Conservation (phyloP, 1,140 invertebrate genomes). For the Scaptomyza graminum region DNA sequence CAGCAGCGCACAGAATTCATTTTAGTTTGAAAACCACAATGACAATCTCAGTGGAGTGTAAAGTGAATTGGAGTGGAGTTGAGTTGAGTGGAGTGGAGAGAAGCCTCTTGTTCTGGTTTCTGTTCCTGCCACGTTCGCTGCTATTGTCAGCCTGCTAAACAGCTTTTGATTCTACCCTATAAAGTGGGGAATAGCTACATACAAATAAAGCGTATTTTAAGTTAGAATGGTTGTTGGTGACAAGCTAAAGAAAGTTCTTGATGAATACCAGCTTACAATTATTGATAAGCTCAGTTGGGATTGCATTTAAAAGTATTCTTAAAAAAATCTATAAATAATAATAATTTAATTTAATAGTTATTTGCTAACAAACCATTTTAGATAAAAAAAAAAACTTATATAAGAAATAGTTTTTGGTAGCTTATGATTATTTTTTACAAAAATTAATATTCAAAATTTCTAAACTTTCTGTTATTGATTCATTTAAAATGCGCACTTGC, state of each 20-base stretch:
- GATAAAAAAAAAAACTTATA: too few relatives aligned
- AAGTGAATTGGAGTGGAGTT: not conserved
- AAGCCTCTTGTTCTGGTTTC: not conserved
- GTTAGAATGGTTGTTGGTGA: not conserved
- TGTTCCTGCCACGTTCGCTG: conserved; percentile 8
- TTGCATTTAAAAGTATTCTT: too few relatives aligned
- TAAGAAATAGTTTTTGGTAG: too few relatives aligned
- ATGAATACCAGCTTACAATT: not conserved
- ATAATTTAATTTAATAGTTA: too few relatives aligned
- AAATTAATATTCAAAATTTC: too few relatives aligned
- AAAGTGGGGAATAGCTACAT: not conserved
- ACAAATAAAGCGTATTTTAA: too few relatives aligned
- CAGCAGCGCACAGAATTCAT: not conserved
- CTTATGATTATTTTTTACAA: too few relatives aligned
- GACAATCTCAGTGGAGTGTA: conserved; percentile 12
- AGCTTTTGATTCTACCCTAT: conserved; percentile 19
- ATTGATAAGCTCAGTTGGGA: too few relatives aligned
- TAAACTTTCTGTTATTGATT: too few relatives aligned
- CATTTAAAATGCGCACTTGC: not conserved
- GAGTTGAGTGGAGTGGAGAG: not conserved
- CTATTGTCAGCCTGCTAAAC: conserved; percentile 19
- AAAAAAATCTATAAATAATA: too few relatives aligned
- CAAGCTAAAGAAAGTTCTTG: not conserved
- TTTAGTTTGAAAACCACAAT: conserved; percentile 11
- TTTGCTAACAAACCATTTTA: too few relatives aligned